Evolutionary conservation across 2,888 invertebrate genomes (phyloP).

Genomic region (Synanthedon formicaeformis): DNA sequence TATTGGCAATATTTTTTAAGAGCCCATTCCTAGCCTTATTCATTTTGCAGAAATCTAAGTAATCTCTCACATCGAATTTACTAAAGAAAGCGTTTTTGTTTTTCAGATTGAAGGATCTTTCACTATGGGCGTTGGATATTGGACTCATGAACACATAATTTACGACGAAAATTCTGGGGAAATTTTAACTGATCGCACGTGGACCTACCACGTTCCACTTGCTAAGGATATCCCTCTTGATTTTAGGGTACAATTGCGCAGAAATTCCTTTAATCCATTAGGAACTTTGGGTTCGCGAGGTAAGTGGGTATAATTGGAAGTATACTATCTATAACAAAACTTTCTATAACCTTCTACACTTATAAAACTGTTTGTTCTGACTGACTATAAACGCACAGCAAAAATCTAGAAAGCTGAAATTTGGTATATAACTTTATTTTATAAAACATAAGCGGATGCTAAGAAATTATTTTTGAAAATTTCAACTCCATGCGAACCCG

Average conservation of each 20-base stretch:
- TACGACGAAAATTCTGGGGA: conserved; percentile 69
- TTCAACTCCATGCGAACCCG: too few species aligned
- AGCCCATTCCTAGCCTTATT: too few species aligned
- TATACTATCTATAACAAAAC: too few species aligned
- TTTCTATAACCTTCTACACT: too few species aligned
- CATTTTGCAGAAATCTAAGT: not conserved
- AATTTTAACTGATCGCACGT: conserved; percentile 74
- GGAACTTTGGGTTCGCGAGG: conserved; percentile 73
- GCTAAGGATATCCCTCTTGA: conserved; percentile 75
- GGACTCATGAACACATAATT: conserved; percentile 73
- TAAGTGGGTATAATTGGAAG: conserved; percentile 9
- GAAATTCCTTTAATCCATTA: conserved; percentile 66
- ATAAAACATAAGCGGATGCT: too few species aligned
- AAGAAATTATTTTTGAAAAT: too few species aligned
- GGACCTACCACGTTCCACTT: conserved; percentile 76
- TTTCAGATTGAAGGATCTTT: conserved; percentile 75
- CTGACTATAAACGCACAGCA: too few species aligned
- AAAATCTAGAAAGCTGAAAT: too few species aligned
- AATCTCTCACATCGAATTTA: conserved; percentile 13
- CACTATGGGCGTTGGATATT: conserved; percentile 75
- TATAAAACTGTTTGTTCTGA: too few species aligned
- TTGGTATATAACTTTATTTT: too few species aligned
- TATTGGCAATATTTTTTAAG: too few species aligned
- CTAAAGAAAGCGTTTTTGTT: not conserved
- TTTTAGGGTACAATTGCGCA: conserved; percentile 69